Conservation (phyloP, 2,888 invertebrate genomes). For the Cabera pusaria region DNA sequence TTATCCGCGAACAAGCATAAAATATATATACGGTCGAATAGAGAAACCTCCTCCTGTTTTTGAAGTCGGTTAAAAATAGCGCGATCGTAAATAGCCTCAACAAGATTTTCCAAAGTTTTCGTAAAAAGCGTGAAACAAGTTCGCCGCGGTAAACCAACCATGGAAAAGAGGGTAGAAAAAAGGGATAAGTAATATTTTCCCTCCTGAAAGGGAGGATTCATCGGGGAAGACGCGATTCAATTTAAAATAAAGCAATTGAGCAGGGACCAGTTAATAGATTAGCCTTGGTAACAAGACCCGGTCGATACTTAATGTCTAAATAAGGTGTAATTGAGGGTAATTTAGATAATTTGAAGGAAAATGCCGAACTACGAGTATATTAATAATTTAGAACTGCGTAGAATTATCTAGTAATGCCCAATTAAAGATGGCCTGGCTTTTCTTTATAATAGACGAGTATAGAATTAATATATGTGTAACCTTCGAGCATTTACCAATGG, state of each 20-base stretch:
- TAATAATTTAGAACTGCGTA: no score
- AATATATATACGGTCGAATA: no score
- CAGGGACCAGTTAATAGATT: no score
- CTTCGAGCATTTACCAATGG: no score
- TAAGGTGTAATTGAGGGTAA: conserved; percentile 7
- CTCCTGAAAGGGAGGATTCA: conserved; percentile 24
- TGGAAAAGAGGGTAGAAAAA: conserved; percentile 18
- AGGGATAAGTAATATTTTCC: conserved; percentile 12
- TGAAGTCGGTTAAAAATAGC: no score
- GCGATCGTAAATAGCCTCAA: conserved; percentile 7
- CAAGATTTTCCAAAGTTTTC: conserved; percentile 10
- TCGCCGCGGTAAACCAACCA: conserved; percentile 23
- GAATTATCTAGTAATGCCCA: no score
- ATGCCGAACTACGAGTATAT: not conserved
- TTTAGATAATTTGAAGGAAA: conserved; percentile 10
- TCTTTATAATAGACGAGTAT: no score
- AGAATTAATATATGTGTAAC: no score
- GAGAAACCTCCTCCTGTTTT: no score
- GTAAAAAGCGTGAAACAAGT: conserved; percentile 25
- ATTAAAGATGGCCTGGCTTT: no score
- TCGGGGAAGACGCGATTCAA: conserved; percentile 18
- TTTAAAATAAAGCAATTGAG: conserved; percentile 28
- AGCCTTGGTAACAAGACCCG: not conserved
- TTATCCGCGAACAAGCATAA: no score
- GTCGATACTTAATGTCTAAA: conserved; percentile 1